Base-by-base conservation (phyloP, 2,888 invertebrate genomes). In the Unio pictorum region DNA sequence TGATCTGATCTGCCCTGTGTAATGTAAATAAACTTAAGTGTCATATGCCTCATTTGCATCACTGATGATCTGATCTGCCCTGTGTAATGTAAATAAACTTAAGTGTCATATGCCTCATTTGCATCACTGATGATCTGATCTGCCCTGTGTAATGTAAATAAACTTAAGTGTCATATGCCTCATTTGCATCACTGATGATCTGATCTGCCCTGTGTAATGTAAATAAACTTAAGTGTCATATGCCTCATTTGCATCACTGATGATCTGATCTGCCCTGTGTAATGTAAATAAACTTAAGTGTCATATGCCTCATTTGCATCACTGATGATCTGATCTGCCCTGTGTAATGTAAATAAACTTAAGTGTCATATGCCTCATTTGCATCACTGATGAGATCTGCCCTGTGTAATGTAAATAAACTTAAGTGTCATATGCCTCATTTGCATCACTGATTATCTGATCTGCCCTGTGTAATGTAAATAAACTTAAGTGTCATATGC, bases 401-500 rank as follows among this genome's bases (percentile, higher is more conserved):
- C 34, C 34, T 34, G 34, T 34, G 6, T 58, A 8, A 23, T 23
- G n/a, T 26, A 56, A 66, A 75, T 66, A 73, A 90, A 90, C 90
- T 89, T 90, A 82, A 96, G 96, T 0, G 98, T 98, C 99, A 99
- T 99, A 89, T 28, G 28, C 28, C 28, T 28, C 4, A 4, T 34
- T 34, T 34, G 5, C 34, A 34, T 4, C 5, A 34, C 34, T 6
- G 5, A 34, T 34, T 34, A 34, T 34, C 34, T 34, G 34, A 34
- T 34, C 6, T 34, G 34, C 5, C 6, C 34, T 34, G 34, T 34
- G 6, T 58, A 8, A 23, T 23, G n/a, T 17, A 56, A 66, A 75
- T 66, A 73, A 90, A 90, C 90, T 89, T 90, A 96, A 96, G 23
- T 0, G 98, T 98, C 99, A 99, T 99, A 89, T 99, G 94, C 6